These are phyloP conservation scores for Meandrusa payeni DNA, from an alignment of 2,888 invertebrate species.

Conservation along the genomic window DNA sequence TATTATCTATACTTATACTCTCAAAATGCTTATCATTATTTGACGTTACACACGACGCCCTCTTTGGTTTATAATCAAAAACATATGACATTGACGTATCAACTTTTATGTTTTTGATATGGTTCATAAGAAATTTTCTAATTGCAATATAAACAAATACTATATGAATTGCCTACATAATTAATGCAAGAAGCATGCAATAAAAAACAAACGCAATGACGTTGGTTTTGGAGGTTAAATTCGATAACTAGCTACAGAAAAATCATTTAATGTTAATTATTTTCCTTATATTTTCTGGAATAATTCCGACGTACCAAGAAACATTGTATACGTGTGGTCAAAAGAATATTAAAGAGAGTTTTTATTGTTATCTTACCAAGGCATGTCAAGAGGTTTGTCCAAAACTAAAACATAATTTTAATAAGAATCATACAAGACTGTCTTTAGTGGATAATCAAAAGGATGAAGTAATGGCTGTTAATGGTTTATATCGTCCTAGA, in stretches of 20 bases:
- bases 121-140: neutral
- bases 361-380: constrained; percentile 56
- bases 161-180: neutral
- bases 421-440: constrained; percentile 22
- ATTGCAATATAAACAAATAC: constrained; percentile 1
- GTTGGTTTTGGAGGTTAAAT: constrained; percentile 18
- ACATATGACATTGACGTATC: constrained; percentile 25
- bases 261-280: constrained; percentile 23
- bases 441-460: constrained; percentile 26
- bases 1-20: neutral
- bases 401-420: constrained; percentile 30
- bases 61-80: constrained; percentile 14
- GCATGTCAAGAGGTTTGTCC: constrained; percentile 44
- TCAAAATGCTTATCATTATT: constrained; percentile 5
- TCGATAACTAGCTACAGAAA: neutral
- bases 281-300: constrained; percentile 26
- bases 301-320: constrained; percentile 34
- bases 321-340: constrained; percentile 33
- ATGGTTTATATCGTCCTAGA: constrained; percentile 82
- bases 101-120: constrained; percentile 9
- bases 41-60: constrained; percentile 14
- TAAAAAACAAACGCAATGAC: neutral
- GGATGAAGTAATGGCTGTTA: constrained; percentile 52
- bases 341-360: constrained; percentile 42
- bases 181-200: neutral